Base-by-base conservation (phyloP, 2,888 invertebrate species). In the Lissonota sp. region DNA sequence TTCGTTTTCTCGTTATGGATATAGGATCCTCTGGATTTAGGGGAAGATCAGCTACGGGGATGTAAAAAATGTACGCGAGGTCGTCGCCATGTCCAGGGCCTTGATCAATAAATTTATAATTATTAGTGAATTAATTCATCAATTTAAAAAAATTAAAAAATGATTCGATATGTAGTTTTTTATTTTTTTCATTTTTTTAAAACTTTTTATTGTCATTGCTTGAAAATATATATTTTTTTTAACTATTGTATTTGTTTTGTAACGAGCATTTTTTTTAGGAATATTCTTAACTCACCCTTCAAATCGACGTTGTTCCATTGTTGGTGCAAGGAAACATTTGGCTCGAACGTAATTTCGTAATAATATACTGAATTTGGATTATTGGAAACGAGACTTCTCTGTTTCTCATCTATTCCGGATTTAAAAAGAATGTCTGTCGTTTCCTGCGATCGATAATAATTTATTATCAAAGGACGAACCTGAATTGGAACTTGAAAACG, bases 71-170 rank as follows among this genome's bases (percentile, higher is more conserved):
- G 84, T 95, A 95, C 7, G 94, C 94, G 0, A 94, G 90, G 0
- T 95, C 95, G 83, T 95, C 95, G 0, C 93, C 94, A 86, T 95
- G 95, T 10, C 94, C 94, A 0, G 94, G 94, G 1, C 66, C 66
- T 64, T 57, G 7, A 39, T 12, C 26, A 4, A 64, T 64, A 1
- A 64, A 64, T 10, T 26, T 3, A 49, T 49, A 6, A 6, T 6
- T 12, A 53, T 14, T 12, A 6, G 10, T 5, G 1, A 46, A 64
- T 10, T n/a, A 14, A 6, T 51, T 16, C 26, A 26, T 26, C 26
- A 3, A 26, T 26, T 26, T 26, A 26, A 26, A 26, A 26, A 26
- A 26, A 26, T 26, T 26, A 26, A 2, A 2, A 3, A 26, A 26
- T 26, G 1, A 26, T 26, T 26, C 1, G 3, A 26, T n/a, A n/a